Evolutionary conservation across 2,888 invertebrate species (phyloP).

Genomic region (Heteromyza rotundicornis): DNA sequence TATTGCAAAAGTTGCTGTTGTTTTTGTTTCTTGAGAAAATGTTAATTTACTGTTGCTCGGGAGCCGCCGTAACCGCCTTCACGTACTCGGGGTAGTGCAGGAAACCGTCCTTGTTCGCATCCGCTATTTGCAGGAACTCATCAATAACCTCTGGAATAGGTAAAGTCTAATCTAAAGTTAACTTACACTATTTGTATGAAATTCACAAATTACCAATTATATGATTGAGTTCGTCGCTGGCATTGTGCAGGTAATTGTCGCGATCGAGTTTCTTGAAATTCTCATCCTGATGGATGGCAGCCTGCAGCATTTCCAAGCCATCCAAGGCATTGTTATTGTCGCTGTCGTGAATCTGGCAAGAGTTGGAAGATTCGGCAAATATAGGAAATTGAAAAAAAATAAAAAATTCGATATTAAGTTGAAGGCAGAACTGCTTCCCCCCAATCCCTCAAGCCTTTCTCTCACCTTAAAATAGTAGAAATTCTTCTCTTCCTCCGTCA

Average conservation of each 20-base stretch:
- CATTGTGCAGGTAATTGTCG: constrained; percentile 50
- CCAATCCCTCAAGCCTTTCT: too few relatives aligned
- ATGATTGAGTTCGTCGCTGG: constrained; percentile 57
- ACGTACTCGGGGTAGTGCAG: constrained; percentile 85
- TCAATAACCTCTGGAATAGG: constrained; percentile 79
- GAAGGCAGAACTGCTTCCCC: too few relatives aligned
- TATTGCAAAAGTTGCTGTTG: background rate
- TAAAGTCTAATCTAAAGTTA: constrained; percentile 16
- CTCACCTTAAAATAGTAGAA: constrained; percentile 61
- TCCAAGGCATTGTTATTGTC: constrained; percentile 89
- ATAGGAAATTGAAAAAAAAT: too few relatives aligned
- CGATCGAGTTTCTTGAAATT: constrained; percentile 57
- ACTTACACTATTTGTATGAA: background rate
- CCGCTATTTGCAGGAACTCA: constrained; percentile 81
- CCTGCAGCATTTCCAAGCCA: constrained; percentile 84
- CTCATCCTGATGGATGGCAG: constrained; percentile 66
- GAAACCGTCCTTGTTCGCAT: constrained; percentile 84
- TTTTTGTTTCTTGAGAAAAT: too few relatives aligned
- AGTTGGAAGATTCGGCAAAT: too few relatives aligned
- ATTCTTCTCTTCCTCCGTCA: constrained; percentile 78
- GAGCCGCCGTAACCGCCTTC: constrained; percentile 49
- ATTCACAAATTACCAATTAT: constrained; percentile 47
- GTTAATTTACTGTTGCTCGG: background rate
- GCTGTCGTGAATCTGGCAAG: constrained; percentile 78
- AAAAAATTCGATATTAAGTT: too few relatives aligned